A percentile compares a stretch with the other conserved stretches of the same genome.
phyloP scores from a whole-genome alignment of 92 coral and sea anemone genomes.

The Phenganax stokvisi region DNA sequence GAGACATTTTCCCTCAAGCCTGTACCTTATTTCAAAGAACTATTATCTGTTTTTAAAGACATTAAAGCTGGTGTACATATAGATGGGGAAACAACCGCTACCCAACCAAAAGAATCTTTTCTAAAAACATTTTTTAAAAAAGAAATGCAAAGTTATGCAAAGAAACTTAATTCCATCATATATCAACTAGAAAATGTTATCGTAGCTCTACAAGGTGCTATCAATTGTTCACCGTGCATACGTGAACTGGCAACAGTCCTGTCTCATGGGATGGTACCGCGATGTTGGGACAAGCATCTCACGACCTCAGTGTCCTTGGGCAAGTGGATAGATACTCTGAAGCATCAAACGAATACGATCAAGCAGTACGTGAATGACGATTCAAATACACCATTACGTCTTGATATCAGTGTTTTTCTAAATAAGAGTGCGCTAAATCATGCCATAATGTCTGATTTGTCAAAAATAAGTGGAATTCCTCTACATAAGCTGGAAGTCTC shows the following conservation, averaged over 20 bases:
- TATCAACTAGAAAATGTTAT: conserved; percentile 20
- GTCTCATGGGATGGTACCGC: not conserved
- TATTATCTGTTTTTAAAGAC: conserved; percentile 11
- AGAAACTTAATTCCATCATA: conserved; percentile 9
- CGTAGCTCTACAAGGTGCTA: conserved; percentile 14
- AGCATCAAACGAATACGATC: not conserved
- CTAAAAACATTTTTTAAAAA: not conserved
- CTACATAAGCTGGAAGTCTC: conserved; percentile 22
- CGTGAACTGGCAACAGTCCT: conserved; percentile 14
- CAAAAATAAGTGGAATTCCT: conserved; percentile 26
- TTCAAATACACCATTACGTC: not conserved
- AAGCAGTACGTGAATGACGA: not conserved
- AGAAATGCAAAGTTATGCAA: not conserved
- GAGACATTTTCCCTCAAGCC: conserved; percentile 12
- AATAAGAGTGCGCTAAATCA: conserved; percentile 13
- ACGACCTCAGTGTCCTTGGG: not conserved
- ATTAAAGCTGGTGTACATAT: not conserved
- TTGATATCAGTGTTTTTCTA: conserved; percentile 20
- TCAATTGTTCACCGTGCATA: conserved; percentile 9
- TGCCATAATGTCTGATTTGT: conserved; percentile 29
- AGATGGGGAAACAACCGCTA: not conserved
- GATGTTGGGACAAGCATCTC: not conserved
- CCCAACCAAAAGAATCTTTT: not conserved
- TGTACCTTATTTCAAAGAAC: conserved; percentile 13
- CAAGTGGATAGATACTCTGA: conserved; percentile 14